Conservation (phyloP, 64 coral and sea anemone genomes). For the Platygyra sinensis region DNA sequence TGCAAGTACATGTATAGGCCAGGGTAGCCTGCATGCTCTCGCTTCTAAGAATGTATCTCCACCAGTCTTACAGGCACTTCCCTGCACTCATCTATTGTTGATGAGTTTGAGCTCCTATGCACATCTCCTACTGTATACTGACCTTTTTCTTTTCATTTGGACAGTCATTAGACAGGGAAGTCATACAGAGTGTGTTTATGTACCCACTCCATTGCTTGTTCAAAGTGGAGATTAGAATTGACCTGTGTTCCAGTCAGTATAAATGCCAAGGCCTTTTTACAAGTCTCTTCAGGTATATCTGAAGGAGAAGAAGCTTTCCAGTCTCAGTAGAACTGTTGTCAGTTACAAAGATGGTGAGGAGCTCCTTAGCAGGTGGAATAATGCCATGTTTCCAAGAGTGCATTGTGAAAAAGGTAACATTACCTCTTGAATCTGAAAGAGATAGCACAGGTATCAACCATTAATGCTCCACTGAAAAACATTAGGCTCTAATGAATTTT, state of each 20-base stretch:
- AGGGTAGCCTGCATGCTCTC: no score
- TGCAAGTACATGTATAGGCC: no score
- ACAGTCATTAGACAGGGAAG: neutral
- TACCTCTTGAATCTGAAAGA: neutral
- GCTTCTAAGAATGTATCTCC: no score
- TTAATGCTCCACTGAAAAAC: no score
- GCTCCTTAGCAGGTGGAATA: neutral
- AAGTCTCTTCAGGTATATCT: neutral
- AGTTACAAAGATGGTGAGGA: neutral
- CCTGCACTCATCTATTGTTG: no score
- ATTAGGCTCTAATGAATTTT: no score
- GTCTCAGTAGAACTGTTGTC: neutral
- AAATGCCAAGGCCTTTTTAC: neutral
- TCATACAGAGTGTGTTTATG: constrained; percentile 19
- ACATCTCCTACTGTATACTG: neutral
- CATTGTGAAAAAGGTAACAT: neutral
- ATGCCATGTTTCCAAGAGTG: constrained; percentile 13
- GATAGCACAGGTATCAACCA: no score
- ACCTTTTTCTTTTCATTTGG: constrained; percentile 5
- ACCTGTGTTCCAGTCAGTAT: constrained; percentile 9
- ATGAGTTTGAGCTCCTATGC: no score
- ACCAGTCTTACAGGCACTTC: no score
- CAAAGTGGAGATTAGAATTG: constrained; percentile 5
- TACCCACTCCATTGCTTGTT: constrained; percentile 9
- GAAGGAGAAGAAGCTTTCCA: constrained; percentile 8